Evolutionary conservation across 2,113 vertebrate species (phyloP), one percentile per base, ranked within the genome.

Genomic region (Pygoscelis antarcticus): DNA sequence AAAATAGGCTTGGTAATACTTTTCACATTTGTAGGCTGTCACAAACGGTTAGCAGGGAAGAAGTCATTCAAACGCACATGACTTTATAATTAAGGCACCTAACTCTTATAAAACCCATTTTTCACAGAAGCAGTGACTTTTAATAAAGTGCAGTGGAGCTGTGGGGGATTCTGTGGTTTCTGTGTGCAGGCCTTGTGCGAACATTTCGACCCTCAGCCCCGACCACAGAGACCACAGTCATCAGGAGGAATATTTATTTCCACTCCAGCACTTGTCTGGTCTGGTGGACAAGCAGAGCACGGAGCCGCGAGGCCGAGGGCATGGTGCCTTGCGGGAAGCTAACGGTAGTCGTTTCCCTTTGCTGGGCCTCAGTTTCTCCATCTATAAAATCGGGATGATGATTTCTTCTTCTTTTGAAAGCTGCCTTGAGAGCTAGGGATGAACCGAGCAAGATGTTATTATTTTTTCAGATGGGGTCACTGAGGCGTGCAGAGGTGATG

Each of bases 21-120:
- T 98, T 97, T 97, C 96, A 96, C 98, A 98, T 97, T 97, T 97
- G 96, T 97, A 97, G 92, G 91, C 97, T 97, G 96, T 95, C 97
- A 86, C 83, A 97, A 96, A 93, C 1, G 34, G 92, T 97, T 97
- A 96, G 92, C 79, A 66, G 90, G 49, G 83, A 97, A 36, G 62
- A 93, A 96, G 94, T 94, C 96, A 95, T 96, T 92, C 87, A 95
- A 96, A 96, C 18, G 15, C 91, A 95, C 87, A 92, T 95, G 91
- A 95, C 94, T 97, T 97, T 95, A 86, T 92, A 97, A 97, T 95
- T 96, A 96, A 96, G 95, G 91, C 71, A 95, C 84, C 90, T 93
- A 93, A 90, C 86, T 94, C 91, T 96, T 91, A 93, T 47, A 96
- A 97, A 89, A 30, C 93, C 89, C 70, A 92, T 92, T 87, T 92